Evolutionary conservation across 2,797 vertebrate genomes (phyloP).

Genomic region (Sebastes iracundus): DNA sequence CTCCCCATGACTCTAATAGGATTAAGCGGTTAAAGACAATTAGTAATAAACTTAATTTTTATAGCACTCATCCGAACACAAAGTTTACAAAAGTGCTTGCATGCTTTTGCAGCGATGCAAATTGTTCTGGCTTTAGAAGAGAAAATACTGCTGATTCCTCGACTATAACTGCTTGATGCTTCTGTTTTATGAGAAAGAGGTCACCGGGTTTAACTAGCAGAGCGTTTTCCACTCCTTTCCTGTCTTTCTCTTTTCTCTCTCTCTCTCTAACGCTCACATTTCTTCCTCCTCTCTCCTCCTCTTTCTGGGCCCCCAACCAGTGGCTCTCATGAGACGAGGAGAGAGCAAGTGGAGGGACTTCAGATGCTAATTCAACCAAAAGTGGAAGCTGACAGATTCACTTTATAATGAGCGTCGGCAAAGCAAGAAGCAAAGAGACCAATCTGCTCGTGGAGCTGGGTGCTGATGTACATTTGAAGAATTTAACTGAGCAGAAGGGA

Average conservation of each 20-base stretch:
- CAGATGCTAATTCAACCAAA: constrained; percentile 66
- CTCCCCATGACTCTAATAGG: constrained; percentile 42
- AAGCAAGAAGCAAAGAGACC: constrained; percentile 48
- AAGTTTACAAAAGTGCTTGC: constrained; percentile 41
- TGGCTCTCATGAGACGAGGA: constrained; percentile 35
- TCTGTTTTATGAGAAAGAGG: constrained; percentile 49
- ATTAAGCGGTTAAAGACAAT: constrained; percentile 54
- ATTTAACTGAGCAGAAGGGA: constrained; percentile 23
- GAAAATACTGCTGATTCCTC: constrained; percentile 37
- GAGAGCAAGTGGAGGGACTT: constrained; percentile 50
- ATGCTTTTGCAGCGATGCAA: constrained; percentile 23
- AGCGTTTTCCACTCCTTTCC: constrained; percentile 27
- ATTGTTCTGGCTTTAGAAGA: constrained; percentile 19
- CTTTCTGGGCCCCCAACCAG: constrained; percentile 25
- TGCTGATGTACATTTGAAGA: constrained; percentile 24
- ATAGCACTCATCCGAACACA: constrained; percentile 18
- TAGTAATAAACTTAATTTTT: constrained; percentile 58
- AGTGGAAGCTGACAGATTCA: constrained; percentile 67
- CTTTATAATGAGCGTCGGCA: constrained; percentile 63
- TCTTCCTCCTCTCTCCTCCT: constrained; percentile 28
- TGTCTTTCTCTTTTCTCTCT: constrained; percentile 36
- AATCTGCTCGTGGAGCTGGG: constrained; percentile 17
- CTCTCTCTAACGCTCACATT: constrained; percentile 47
- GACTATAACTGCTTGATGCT: constrained; percentile 8
- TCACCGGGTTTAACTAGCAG: constrained; percentile 62